Percentiles rank a stretch among this genome's conserved stretches.
phyloP scores from a whole-genome alignment of 1,140 invertebrate genomes.

The Drosophila parabipectinata region DNA sequence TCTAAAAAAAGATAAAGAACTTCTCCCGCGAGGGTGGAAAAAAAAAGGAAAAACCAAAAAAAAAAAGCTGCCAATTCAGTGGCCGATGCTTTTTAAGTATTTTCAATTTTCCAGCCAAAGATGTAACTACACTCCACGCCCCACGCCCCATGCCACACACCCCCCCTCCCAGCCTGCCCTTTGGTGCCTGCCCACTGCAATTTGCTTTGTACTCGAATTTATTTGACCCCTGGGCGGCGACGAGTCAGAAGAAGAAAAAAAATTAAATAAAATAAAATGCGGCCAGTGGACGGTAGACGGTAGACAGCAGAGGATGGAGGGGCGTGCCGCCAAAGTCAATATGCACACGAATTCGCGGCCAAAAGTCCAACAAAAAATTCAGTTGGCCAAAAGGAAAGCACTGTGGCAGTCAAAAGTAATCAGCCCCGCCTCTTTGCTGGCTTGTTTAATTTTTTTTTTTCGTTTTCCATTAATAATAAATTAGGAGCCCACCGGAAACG shows the following conservation, averaged over 20 bases:
- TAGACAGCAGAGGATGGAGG: not conserved
- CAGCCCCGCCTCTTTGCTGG: slow-evolving; percentile 2
- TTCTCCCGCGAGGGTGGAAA: slow-evolving; percentile 2
- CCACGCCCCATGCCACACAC: too few species aligned
- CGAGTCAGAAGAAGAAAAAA: not conserved
- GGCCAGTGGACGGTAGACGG: not conserved
- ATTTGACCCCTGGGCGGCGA: slow-evolving; percentile 27
- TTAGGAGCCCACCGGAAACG: slow-evolving; percentile 48
- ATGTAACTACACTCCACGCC: slow-evolving; percentile 3
- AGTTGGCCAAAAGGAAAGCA: not conserved
- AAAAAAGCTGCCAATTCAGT: slow-evolving; percentile 4
- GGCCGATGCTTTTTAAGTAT: slow-evolving; percentile 27
- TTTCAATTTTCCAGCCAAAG: slow-evolving; percentile 39
- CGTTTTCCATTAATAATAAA: slow-evolving; percentile 44
- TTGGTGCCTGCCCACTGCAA: slow-evolving; percentile 6
- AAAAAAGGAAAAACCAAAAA: not conserved
- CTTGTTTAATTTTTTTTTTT: not conserved
- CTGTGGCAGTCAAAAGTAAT: slow-evolving; percentile 30
- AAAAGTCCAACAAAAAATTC: slow-evolving; percentile 10
- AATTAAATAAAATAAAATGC: slow-evolving; percentile 1
- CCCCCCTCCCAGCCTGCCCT: not conserved
- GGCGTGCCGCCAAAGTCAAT: slow-evolving; percentile 16
- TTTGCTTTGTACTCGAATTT: slow-evolving; percentile 40
- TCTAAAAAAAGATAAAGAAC: not conserved
- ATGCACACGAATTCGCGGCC: slow-evolving; percentile 14